Base-by-base conservation (phyloP, 2,113 vertebrate genomes). In the Romanogobio albipinnatus region DNA sequence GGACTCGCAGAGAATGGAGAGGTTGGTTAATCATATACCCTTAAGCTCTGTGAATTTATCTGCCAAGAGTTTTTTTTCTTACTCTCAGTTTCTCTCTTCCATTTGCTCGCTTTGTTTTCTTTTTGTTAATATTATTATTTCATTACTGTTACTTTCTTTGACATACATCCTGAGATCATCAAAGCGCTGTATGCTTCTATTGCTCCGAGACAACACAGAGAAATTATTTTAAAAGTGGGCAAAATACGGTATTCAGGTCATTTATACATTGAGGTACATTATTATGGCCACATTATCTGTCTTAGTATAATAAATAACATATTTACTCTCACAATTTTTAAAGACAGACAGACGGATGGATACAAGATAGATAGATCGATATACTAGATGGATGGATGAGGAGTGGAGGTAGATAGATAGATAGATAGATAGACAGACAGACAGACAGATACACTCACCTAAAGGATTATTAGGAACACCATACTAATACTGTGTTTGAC, bases 1-100 rank as follows among this genome's bases (percentile, higher is more conserved):
- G 93, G 91, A 90, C 86, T 86, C 5, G 5, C 83, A 85, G 62
- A 82, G 86, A 92, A 90, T 84, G 84, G 82, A 88, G 85, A 85
- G 88, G 86, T 89, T 92, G 88, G 86, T 85, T 88, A 89, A 87
- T 85, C 85, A 85, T 86, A 80, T 89, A 86, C 86, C 86, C 87
- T 89, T 73, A 77, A 82, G 84, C 79, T 86, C 79, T 45, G 45
- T 61, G 89, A 87, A 77, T 88, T 88, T 85, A 68, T 83, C 78
- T 79, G 70, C 75, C 71, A 77, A 61, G 61, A 87, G 61, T 26
- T 61, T 53, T 66, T 62, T 22, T 53, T 53, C 45, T 74, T 45
- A 62, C 17, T 78, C 39, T 61, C 7, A 68, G 29, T 49, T 70
- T 66, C 68, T 83, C 62, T 76, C 49, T 68, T 70, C 11, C 71